phyloP scores from a whole-genome alignment of 2,888 invertebrate species.

The Cryptophagus acutangulus region DNA sequence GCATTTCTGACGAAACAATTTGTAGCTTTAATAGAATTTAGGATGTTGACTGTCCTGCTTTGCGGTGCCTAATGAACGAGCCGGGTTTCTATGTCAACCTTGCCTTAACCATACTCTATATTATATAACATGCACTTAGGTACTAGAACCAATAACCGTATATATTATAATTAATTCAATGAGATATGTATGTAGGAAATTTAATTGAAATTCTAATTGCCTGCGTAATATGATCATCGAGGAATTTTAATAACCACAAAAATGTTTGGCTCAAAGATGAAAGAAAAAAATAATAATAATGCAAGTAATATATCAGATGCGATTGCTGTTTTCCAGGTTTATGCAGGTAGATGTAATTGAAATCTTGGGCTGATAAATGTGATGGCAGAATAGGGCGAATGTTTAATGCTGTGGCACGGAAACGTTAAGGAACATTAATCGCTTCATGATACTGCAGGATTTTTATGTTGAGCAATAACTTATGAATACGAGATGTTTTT shows the following conservation, averaged over 20 bases:
- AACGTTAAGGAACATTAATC: constrained; percentile 42
- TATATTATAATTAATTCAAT: no score
- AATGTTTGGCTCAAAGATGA: no score
- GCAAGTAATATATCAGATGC: constrained; percentile 1
- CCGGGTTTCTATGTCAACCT: constrained; percentile 22
- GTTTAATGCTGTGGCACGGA: constrained; percentile 40
- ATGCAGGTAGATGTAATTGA: constrained; percentile 32
- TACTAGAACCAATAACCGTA: no score
- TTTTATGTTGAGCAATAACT: constrained; percentile 37
- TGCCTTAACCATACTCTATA: no score
- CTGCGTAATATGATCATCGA: no score
- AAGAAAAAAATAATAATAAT: no score
- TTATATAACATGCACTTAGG: no score
- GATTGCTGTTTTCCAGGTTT: constrained; percentile 1
- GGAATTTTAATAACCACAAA: no score
- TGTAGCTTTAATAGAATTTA: constrained; percentile 33
- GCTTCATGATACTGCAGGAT: constrained; percentile 34
- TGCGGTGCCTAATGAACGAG: constrained; percentile 29
- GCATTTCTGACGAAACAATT: constrained; percentile 32
- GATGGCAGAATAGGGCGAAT: constrained; percentile 29
- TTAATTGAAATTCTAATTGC: no score
- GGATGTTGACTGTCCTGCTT: constrained; percentile 32
- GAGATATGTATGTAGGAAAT: no score
- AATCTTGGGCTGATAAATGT: constrained; percentile 36
- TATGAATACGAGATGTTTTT: no score